These are phyloP conservation scores for Cantharis rufa DNA, from an alignment of 2,888 invertebrate genomes.

Conservation along the genomic window DNA sequence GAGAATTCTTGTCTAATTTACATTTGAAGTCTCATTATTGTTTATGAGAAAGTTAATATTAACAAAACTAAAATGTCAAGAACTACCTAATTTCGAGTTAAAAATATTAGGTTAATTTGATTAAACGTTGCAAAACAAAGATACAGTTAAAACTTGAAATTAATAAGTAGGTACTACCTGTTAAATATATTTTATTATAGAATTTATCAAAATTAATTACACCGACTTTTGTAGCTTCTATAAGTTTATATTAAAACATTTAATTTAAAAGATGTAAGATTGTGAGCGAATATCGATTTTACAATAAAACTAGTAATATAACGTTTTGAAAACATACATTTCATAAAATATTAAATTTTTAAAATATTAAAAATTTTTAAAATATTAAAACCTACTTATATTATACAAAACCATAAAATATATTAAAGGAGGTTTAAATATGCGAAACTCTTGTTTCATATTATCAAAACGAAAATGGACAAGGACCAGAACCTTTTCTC, in stretches of 20 bases:
- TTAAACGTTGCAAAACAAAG: not conserved
- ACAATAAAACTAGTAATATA: not conserved
- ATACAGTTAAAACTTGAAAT: not conserved
- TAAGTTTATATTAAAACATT: not conserved
- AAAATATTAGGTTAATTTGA: slow-evolving; percentile 1
- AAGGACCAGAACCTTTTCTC: not conserved
- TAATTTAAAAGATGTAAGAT: not conserved
- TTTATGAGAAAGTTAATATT: slow-evolving; percentile 10
- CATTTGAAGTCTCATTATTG: slow-evolving; percentile 8
- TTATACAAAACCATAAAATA: not conserved
- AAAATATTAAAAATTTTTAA: too few relatives aligned
- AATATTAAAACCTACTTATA: not conserved
- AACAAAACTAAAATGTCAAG: slow-evolving; percentile 12
- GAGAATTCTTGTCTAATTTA: slow-evolving; percentile 9
- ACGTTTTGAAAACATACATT: not conserved
- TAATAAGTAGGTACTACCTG: not conserved
- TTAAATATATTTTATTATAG: not conserved
- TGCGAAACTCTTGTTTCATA: not conserved
- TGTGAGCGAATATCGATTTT: not conserved
- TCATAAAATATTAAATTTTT: not conserved
- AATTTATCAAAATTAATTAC: not conserved
- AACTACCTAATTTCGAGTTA: slow-evolving; percentile 10
- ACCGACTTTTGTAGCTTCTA: not conserved
- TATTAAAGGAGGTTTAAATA: not conserved
- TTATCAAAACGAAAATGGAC: not conserved